phyloP scores from a whole-genome alignment of 2,113 vertebrate species.

The Cynopterus brachyotis region DNA sequence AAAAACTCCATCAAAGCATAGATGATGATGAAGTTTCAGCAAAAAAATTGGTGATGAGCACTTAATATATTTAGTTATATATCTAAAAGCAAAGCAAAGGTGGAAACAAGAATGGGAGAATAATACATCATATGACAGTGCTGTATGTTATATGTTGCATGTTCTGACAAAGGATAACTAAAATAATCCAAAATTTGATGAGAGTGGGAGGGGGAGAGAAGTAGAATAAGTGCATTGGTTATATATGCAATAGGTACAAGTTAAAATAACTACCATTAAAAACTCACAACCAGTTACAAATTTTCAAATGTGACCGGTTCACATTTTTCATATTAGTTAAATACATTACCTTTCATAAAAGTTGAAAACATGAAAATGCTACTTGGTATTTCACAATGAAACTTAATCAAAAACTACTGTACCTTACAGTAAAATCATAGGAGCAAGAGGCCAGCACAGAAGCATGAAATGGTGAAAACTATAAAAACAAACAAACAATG shows the following conservation, averaged over 20 bases:
- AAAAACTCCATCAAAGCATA: background rate
- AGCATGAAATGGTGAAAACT: constrained; percentile 95
- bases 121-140: background rate
- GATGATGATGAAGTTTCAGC: background rate
- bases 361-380: constrained; percentile 19
- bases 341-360: background rate
- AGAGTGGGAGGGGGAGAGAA: background rate
- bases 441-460: constrained; percentile 93
- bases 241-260: background rate
- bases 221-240: background rate
- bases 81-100: background rate
- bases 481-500: constrained; percentile 68
- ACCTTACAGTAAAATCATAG: constrained; percentile 98
- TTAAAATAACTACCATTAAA: background rate
- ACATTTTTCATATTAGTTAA: constrained; percentile 52
- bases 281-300: constrained; percentile 6
- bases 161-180: background rate
- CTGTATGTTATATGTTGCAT: background rate
- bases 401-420: constrained; percentile 72
- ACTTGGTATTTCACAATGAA: constrained; percentile 7
- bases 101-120: background rate
- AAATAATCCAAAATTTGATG: background rate
- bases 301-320: background rate
- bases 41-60: background rate
- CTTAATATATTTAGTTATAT: background rate